Percentiles rank a stretch among this genome's conserved stretches.
Conservation (phyloP, 2,113 vertebrate genomes). For the Lepisosteus oculatus region DNA sequence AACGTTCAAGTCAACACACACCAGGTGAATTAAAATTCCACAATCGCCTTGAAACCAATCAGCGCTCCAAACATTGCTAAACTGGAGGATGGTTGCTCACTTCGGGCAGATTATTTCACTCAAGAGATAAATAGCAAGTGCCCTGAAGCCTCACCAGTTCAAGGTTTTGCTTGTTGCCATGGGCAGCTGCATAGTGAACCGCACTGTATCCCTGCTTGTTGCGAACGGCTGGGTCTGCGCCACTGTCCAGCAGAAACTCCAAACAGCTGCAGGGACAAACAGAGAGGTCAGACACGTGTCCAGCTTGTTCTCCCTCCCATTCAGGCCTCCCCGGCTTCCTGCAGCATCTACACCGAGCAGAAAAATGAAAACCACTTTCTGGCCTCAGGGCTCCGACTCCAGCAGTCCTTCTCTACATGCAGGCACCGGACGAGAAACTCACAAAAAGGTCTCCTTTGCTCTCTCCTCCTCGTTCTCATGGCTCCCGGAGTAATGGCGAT, state of each 20-base stretch:
- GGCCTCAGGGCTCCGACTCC: too few relatives aligned
- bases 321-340: too few relatives aligned
- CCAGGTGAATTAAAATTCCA: too few relatives aligned
- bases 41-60: too few relatives aligned
- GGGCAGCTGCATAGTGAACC: constrained; percentile 93
- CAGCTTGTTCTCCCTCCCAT: too few relatives aligned
- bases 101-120: not conserved
- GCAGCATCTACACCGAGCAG: too few relatives aligned
- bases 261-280: constrained; percentile 71
- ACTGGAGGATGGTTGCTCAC: too few relatives aligned
- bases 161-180: constrained; percentile 90
- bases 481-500: constrained; percentile 65
- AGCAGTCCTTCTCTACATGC: not conserved
- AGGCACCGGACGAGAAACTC: constrained; percentile 45
- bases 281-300: not conserved
- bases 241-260: constrained; percentile 88
- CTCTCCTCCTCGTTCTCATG: constrained; percentile 70
- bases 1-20: too few relatives aligned
- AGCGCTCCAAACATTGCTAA: too few relatives aligned
- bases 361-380: not conserved
- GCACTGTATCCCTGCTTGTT: constrained; percentile 91
- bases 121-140: not conserved
- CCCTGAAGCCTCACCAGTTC: constrained; percentile 74
- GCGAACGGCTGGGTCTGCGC: constrained; percentile 87
- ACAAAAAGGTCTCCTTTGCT: constrained; percentile 89